Evolutionary conservation across 1,140 invertebrate genomes (phyloP), one percentile per base, ranked within the genome.

Genomic region (Anastrepha ludens): DNA sequence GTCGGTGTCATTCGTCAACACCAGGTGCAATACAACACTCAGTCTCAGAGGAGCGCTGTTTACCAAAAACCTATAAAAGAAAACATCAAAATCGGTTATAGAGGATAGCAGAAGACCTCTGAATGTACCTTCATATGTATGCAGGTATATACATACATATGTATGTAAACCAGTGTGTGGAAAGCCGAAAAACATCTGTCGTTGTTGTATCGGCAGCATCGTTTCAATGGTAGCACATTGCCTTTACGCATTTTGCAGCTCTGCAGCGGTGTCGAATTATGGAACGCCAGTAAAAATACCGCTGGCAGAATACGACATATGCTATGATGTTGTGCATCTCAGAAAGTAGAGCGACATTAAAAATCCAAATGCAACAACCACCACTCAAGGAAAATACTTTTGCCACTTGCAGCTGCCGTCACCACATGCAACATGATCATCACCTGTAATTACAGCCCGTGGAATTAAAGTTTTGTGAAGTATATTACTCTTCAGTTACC

Each of bases 1-100:
- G 74, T 55, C n/a, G 74, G 41, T 81, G 74, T 81, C 74, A 81
- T 81, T 55, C 74, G 47, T 50, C 74, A 81, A 81, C 74, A 81
- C 74, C 74, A 81, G 74, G 74, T 81, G 74, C 74, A 81, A 55
- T n/a, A 55, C 74, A 78, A 20, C 13, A 15, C 44, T 47, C 70
- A 55, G 15, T 67, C 15, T 13, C 60, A 15, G 17, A 62, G 17
- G 3, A 62, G 60, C 50, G 50, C 50, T 55, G 50, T 55, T 55
- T 62, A 15, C 60, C 29, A 20, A 7, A 67, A 67, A 67, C 29
- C n/a, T 2, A 67, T 20, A 39, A 67, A 67, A 67, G 64, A 67
- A 67, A 81, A 58, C 44, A 55, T 20, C 17, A 9, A 81, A 81
- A 6, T 55, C 5, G 47, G 6, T 55, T 50, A n/a, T 20, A 58